A percentile compares a stretch with the other conserved stretches of the same genome.
Evolutionary conservation across 2,888 invertebrate species (phyloP).

Genomic region (Tinea trinotella): DNA sequence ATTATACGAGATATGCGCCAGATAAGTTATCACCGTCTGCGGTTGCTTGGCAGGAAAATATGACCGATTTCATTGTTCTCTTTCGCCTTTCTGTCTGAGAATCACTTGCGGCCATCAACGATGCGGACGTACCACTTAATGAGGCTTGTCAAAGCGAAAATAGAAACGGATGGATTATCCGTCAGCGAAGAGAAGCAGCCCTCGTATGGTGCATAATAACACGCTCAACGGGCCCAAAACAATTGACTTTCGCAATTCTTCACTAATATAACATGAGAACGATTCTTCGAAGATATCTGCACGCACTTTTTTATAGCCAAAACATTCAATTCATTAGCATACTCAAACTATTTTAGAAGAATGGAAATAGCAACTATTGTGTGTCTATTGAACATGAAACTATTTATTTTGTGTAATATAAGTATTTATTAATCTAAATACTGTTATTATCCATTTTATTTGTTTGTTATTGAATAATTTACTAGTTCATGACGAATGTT

Average conservation of each 20-base stretch:
- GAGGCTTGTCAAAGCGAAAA: constrained; percentile 69
- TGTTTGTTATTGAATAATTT: constrained; percentile 2
- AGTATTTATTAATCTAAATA: too few relatives aligned
- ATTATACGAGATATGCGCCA: constrained; percentile 55
- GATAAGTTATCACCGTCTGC: constrained; percentile 63
- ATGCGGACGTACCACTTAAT: constrained; percentile 65
- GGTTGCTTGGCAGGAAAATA: constrained; percentile 65
- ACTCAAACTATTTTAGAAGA: too few relatives aligned
- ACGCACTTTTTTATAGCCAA: background rate
- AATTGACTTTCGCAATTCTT: constrained; percentile 32
- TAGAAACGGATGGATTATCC: constrained; percentile 63
- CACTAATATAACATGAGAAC: constrained; percentile 24
- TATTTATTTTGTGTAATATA: too few relatives aligned
- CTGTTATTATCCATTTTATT: too few relatives aligned
- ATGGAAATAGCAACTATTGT: background rate
- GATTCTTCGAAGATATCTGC: constrained; percentile 25
- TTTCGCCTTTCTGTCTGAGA: constrained; percentile 58
- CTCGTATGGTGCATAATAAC: constrained; percentile 37
- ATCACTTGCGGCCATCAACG: constrained; percentile 69
- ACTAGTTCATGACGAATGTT: constrained; percentile 27
- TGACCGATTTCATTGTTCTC: constrained; percentile 71
- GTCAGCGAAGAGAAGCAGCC: constrained; percentile 48
- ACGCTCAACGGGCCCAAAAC: constrained; percentile 40
- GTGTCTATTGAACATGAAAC: background rate
- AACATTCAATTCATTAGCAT: background rate